Evolutionary conservation across 2,888 invertebrate genomes (phyloP), one percentile per base, ranked within the genome.

Genomic region (Microchrysa polita): DNA sequence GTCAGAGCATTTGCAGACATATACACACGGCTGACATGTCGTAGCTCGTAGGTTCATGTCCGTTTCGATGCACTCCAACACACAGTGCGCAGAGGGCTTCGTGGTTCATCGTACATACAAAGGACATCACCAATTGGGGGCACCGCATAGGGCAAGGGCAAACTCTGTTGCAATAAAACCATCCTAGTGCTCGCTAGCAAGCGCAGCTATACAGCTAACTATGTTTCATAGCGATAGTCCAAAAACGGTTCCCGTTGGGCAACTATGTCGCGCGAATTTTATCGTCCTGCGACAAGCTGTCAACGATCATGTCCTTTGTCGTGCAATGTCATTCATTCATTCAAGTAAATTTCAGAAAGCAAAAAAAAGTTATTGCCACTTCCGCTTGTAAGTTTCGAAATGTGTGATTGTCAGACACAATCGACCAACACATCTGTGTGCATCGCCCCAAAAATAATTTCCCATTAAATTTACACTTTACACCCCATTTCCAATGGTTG

Each of bases 381-480:
- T 69, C 69, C 55, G 69, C 69, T 57, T n/a, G n/a, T n/a, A 69
- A 69, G 69, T 69, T 42, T 57, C 57, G 55, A 57, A 69, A 69
- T 69, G 69, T 69, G 67, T 7, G 48, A 69, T 69, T 69, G 69
- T 55, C 69, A 69, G 69, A 40, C 67, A 67, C n/a, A n/a, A n/a
- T 48, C 55, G 42, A 42, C 61, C 61, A 53, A 57, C 69, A 69
- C 69, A 57, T 65, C 53, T 73, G 65, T 73, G 73, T 22, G 27
- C 27, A 55, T 42, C 57, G 55, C 57, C 67, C 67, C 57, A 59
- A 73, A 73, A 65, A 73, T 73, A 73, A 73, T 73, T 65, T 65
- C 73, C n/a, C 73, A 73, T 73, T 73, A 73, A 73, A 18, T 73
- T 73, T 65, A 73, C 73, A 73, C 65, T 73, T 73, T 65, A 73